These are phyloP conservation scores for Ptiloglossa arizonensis DNA, from an alignment of 1,140 invertebrate species.

Conservation along the genomic window DNA sequence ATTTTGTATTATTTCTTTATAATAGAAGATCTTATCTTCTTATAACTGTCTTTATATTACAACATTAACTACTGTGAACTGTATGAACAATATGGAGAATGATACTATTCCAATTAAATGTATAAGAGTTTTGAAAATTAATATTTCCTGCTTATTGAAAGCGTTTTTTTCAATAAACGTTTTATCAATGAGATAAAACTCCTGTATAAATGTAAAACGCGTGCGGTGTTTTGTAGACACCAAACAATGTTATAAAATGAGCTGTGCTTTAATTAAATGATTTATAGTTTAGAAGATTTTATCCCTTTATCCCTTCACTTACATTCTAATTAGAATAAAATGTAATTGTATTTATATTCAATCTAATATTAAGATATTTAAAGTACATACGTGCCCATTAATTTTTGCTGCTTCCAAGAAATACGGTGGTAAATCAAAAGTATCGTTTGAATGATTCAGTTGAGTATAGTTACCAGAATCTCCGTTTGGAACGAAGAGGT, in stretches of 20 bases:
- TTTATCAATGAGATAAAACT: neutral
- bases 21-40: slow-evolving; percentile 2
- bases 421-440: no score
- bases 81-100: no score
- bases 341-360: no score
- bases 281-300: slow-evolving; percentile 3
- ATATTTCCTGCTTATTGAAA: neutral
- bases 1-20: neutral
- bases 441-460: no score
- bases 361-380: no score
- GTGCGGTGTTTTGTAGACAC: neutral
- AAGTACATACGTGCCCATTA: no score
- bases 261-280: neutral
- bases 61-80: neutral
- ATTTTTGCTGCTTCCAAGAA: no score
- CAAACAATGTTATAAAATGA: neutral
- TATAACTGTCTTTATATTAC: neutral
- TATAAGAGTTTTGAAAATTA: neutral
- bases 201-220: neutral
- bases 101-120: slow-evolving; percentile 11
- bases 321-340: neutral
- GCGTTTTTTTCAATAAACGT: neutral
- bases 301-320: neutral
- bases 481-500: no score
- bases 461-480: no score